Evolutionary conservation across 2,113 vertebrate species (phyloP).

Genomic region (Microcebus lehilahytsara): DNA sequence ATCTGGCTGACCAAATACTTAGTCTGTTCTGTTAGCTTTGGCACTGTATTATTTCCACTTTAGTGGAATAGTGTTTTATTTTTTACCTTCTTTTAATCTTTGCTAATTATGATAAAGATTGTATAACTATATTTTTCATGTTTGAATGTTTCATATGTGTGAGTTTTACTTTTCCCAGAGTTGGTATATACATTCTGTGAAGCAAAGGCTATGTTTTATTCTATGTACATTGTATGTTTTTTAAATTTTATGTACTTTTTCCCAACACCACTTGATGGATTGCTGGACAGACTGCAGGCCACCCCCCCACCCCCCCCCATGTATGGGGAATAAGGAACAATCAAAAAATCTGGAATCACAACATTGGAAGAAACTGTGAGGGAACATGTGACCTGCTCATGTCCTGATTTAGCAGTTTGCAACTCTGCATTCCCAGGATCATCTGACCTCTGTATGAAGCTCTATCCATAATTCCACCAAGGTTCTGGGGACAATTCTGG

Average conservation of each 20-base stretch:
- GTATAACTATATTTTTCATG: background rate
- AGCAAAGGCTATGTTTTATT: background rate
- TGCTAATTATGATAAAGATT: background rate
- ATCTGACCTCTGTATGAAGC: background rate
- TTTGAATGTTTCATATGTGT: background rate
- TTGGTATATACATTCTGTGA: background rate
- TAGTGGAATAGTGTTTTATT: background rate
- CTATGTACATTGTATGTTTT: background rate
- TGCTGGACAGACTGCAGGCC: background rate
- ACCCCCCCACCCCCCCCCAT: background rate
- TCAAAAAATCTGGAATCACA: background rate
- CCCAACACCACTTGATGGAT: background rate
- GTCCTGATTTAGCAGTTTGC: background rate
- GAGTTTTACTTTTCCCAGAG: background rate
- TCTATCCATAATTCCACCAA: background rate
- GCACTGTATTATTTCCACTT: background rate
- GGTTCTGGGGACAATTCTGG: background rate
- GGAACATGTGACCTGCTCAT: background rate
- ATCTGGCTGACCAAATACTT: background rate
- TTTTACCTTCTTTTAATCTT: background rate
- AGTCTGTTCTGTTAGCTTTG: background rate
- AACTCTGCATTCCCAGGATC: fast-evolving
- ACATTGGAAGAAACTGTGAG: background rate
- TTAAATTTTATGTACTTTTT: background rate
- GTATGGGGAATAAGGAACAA: background rate